Conservation (phyloP, 2,888 invertebrate species). For the Leptopilina myrica region DNA sequence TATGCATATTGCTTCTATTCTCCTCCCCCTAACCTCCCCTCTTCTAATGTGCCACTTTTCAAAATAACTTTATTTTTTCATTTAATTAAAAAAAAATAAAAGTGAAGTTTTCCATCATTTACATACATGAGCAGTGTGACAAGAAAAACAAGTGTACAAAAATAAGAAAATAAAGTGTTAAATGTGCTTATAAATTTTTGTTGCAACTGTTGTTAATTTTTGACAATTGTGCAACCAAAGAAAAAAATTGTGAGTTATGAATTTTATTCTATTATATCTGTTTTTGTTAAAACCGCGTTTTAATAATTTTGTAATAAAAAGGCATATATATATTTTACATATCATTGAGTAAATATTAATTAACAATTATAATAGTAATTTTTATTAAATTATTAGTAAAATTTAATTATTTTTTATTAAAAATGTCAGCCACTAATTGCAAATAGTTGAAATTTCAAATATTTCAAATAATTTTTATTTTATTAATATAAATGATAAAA, state of each 20-base stretch:
- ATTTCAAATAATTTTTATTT: no score
- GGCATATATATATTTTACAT: no score
- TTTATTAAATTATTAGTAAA: no score
- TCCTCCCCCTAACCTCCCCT: not conserved
- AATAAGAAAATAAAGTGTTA: not conserved
- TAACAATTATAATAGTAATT: no score
- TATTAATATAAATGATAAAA: no score
- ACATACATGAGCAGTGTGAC: not conserved
- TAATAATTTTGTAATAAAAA: no score
- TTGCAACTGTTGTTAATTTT: not conserved
- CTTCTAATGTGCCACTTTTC: not conserved
- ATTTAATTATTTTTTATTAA: no score
- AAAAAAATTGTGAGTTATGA: constrained; percentile 10
- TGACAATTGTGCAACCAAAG: not conserved
- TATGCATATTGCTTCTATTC: constrained; percentile 24
- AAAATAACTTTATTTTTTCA: not conserved
- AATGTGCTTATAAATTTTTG: constrained; percentile 13
- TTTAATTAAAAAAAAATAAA: not conserved
- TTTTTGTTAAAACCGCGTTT: no score
- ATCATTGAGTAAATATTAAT: no score
- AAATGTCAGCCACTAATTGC: no score
- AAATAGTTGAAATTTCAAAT: no score
- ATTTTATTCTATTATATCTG: not conserved
- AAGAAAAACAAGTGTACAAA: constrained; percentile 14
- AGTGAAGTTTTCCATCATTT: constrained; percentile 6